Percentiles rank a stretch among this genome's conserved stretches.
Conservation (phyloP, 2,888 invertebrate species). For the Caenorhabditis plicata region DNA sequence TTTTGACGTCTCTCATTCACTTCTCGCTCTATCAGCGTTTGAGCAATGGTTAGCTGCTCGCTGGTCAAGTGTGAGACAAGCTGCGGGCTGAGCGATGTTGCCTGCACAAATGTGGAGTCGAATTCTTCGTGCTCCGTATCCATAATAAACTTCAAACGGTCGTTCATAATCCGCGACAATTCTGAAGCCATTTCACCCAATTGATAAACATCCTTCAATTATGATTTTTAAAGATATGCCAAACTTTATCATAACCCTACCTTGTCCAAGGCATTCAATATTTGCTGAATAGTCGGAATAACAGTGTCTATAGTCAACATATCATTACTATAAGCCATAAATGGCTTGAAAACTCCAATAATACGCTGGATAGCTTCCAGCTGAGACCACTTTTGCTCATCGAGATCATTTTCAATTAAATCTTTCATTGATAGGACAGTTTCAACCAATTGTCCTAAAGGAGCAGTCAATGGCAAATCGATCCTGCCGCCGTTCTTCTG, state of each 20-base stretch:
- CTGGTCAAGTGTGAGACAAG: slow-evolving; percentile 45
- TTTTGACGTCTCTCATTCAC: slow-evolving; percentile 7
- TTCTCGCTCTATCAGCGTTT: slow-evolving; percentile 40
- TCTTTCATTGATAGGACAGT: slow-evolving; percentile 35
- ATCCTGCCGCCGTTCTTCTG: slow-evolving; percentile 30
- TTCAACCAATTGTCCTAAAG: slow-evolving; percentile 44
- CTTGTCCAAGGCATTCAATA: slow-evolving; percentile 47
- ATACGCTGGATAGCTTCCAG: slow-evolving; percentile 16
- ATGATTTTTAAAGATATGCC: not conserved
- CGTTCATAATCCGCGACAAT: slow-evolving; percentile 12
- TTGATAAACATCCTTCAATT: slow-evolving; percentile 23
- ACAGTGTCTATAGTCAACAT: slow-evolving; percentile 55
- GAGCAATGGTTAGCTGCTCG: slow-evolving; percentile 44
- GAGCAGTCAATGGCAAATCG: slow-evolving; percentile 46
- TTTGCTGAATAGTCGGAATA: slow-evolving; percentile 54
- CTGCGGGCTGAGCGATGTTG: slow-evolving; percentile 59
- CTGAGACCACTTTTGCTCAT: not conserved
- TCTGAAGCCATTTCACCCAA: slow-evolving; percentile 23
- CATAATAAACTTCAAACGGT: slow-evolving; percentile 27
- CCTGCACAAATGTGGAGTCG: slow-evolving; percentile 35
- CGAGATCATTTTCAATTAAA: too few relatives aligned
- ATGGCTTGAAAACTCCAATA: slow-evolving; percentile 21
- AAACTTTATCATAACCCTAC: slow-evolving; percentile 15
- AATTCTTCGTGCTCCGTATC: slow-evolving; percentile 37
- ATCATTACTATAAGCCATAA: slow-evolving; percentile 13